phyloP scores from a whole-genome alignment of 2,113 vertebrate species.

The Mixornis gularis region DNA sequence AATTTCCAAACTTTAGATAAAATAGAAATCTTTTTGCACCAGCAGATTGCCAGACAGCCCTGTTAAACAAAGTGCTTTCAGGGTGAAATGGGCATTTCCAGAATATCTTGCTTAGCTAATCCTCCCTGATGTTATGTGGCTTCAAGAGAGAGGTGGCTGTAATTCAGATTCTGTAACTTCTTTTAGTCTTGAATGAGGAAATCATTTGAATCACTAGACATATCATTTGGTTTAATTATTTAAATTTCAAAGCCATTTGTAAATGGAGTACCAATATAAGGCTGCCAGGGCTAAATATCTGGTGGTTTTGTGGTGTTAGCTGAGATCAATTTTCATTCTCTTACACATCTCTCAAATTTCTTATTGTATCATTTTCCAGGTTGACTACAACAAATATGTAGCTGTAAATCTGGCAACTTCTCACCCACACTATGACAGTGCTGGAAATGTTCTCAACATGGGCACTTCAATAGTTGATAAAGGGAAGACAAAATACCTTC shows the following conservation, averaged over 20 bases:
- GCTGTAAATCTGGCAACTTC: slow-evolving; percentile 84
- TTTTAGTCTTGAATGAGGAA: not conserved
- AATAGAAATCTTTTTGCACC: not conserved
- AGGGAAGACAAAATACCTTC: slow-evolving; percentile 82
- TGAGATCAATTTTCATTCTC: not conserved
- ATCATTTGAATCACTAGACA: not conserved
- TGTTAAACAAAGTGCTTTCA: not conserved
- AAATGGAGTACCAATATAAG: not conserved
- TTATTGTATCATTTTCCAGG: slow-evolving; percentile 63
- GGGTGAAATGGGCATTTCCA: not conserved
- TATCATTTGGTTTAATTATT: not conserved
- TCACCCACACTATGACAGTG: slow-evolving; percentile 90
- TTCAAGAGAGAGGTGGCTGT: not conserved
- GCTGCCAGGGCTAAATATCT: not conserved
- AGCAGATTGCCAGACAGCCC: not conserved
- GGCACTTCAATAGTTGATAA: slow-evolving; percentile 86
- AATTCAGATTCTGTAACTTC: not conserved
- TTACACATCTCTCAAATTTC: not conserved
- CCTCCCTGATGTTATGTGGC: not conserved
- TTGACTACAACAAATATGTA: slow-evolving; percentile 86
- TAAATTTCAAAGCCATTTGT: not conserved
- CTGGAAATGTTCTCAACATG: slow-evolving; percentile 89
- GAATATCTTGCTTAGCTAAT: not conserved
- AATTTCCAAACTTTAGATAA: not conserved
- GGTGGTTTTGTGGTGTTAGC: not conserved